Base-by-base conservation (phyloP, 2,797 vertebrate species). In the Anolis apletophallus region DNA sequence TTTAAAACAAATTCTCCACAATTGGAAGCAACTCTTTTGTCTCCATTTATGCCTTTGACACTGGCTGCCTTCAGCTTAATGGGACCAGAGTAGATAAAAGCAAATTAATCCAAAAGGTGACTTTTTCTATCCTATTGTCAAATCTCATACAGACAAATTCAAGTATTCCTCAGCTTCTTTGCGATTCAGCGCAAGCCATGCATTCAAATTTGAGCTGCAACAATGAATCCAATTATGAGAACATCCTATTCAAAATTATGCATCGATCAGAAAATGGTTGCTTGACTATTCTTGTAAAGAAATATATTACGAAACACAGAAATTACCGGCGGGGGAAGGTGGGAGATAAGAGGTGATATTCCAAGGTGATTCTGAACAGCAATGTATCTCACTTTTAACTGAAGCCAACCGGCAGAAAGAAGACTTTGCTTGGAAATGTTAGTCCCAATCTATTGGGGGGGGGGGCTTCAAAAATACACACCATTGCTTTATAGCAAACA, bases 31-130 rank as follows among this genome's bases (percentile, higher is more conserved):
- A 93, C 91, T 92, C 94, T 94, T 87, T 94, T 93, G 94, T 94
- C 93, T 94, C 92, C 80, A 26, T 94, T 94, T 95, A 95, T 91
- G 95, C 87, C 89, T 94, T 91, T 95, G 94, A 95, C 93, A 95
- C 88, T 89, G 92, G 91, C 92, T 95, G 93, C 93, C 91, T 94
- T 89, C 83, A 87, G 82, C 87, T 94, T 94, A 95, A 95, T 94
- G 91, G 94, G 93, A 89, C 92, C 92, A 90, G 36, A 93, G 91
- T 88, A 14, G 0, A 91, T 94, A 88, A 91, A 80, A 93, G 89
- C 91, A 94, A 94, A 95, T 95, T 91, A 95, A 94, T 94, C 88
- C 91, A 94, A 94, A 83, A 94, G 94, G 93, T 94, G 92, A 91
- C 91, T 92, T 88, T 87, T 91, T 87, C 86, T 77, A 86, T 12